Evolutionary conservation across 1,140 invertebrate genomes (phyloP).

Genomic region (Hermetia illucens): DNA sequence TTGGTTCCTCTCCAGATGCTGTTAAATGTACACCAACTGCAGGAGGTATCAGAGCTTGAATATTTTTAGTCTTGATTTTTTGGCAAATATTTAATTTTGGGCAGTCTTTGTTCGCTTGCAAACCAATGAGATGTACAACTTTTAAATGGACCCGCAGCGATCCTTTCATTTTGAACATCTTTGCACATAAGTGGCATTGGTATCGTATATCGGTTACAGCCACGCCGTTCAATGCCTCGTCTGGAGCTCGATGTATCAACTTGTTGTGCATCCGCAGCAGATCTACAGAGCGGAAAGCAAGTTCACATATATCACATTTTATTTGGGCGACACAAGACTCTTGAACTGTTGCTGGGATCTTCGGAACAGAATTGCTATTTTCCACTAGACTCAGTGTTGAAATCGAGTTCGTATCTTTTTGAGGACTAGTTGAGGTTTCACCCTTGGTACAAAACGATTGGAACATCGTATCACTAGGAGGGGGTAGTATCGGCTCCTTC

Average conservation of each 20-base stretch:
- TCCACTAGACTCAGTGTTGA: not conserved
- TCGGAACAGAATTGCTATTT: conserved; percentile 4
- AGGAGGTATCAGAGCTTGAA: not conserved
- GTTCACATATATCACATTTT: conserved; percentile 53
- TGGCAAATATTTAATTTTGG: conserved; percentile 26
- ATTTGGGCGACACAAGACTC: conserved; percentile 10
- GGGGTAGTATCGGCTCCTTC: too few relatives aligned
- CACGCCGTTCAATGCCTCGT: not conserved
- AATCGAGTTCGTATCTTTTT: conserved; percentile 1
- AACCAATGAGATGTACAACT: conserved; percentile 48
- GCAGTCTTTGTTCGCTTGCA: conserved; percentile 19
- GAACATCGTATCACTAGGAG: too few relatives aligned
- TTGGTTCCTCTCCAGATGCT: conserved; percentile 4
- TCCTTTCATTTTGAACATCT: conserved; percentile 65
- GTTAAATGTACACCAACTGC: conserved; percentile 3
- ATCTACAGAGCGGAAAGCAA: conserved; percentile 50
- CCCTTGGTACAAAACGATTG: too few relatives aligned
- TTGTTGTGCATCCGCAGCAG: conserved; percentile 59
- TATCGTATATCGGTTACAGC: conserved; percentile 33
- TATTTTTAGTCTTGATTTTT: conserved; percentile 3
- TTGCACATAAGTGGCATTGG: conserved; percentile 61
- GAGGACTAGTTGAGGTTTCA: too few relatives aligned
- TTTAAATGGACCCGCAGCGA: conserved; percentile 67
- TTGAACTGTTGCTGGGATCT: too few relatives aligned
- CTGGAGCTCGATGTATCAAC: conserved; percentile 46